Evolutionary conservation across 2,797 vertebrate species (phyloP), one percentile per base, ranked within the genome.

Genomic region (Onychomys leucogaster): DNA sequence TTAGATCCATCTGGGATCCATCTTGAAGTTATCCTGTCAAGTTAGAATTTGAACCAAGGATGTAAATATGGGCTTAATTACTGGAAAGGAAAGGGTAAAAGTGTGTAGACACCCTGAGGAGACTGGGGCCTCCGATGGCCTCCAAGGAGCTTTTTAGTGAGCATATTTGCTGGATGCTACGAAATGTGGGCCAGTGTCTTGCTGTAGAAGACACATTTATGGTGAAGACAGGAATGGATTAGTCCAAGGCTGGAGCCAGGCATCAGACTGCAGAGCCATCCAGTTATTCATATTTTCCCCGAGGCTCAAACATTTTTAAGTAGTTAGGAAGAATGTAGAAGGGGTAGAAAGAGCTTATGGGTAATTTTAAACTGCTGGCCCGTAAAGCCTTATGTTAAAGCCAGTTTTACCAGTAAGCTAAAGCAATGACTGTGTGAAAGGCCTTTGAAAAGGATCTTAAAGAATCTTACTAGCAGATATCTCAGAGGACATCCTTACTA

Each of bases 241-340:
- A 71, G 85, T 82, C 43, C 29, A 71, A 76, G n/a, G 16, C 63
- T 91, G 75, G 78, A 52, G 32, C 43, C 34, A 83, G 49, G 43
- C 80, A 65, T 52, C 32, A 81, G 63, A 91, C 37, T 23, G 63
- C 78, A 78, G 57, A 78, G 71, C 82, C 63, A 76, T 94, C 77
- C 65, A 87, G 34, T 91, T 84, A 86, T 80, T 95, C 91, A 87
- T 96, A n/a, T 46, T 73, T 93, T 23, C 89, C 91, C 55, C 27
- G 91, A 95, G 94, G 78, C 94, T 82, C 43, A 77, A 82, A 75
- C 37, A 29, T 91, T 96, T 96, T 88, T 75, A 94, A 95, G 73
- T 86, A 69, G 37, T 84, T 97, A 87, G 78, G 69, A 65, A 77
- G 94, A 95, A 94, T 75, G 96, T 96, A 69, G 88, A 96, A 94